Evolutionary conservation across 2,888 invertebrate genomes (phyloP).

Genomic region (Prosopocoilus inquinatus): DNA sequence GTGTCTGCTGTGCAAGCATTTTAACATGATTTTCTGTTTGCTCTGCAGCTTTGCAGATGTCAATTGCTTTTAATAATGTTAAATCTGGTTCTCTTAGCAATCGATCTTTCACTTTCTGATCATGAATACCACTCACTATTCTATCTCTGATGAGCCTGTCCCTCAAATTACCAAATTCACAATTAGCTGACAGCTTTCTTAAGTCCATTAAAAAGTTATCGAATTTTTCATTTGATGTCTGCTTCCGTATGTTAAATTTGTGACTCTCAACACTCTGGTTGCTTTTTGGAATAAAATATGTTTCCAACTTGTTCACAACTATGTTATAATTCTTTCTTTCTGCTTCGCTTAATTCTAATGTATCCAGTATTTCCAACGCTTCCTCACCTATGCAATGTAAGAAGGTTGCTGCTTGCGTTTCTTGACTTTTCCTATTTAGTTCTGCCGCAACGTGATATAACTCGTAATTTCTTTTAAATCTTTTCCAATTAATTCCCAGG

Average conservation of each 20-base stretch:
- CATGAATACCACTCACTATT: conserved; percentile 20
- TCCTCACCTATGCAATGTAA: conserved; percentile 23
- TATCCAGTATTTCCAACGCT: conserved; percentile 20
- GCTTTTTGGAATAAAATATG: conserved; percentile 19
- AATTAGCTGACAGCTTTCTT: conserved; percentile 8
- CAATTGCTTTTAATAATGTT: conserved; percentile 8
- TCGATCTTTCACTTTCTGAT: conserved; percentile 12
- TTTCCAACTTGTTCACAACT: conserved; percentile 18
- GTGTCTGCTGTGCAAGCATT: too few relatives aligned
- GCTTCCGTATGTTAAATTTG: conserved; percentile 15
- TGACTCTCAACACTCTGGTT: conserved; percentile 13
- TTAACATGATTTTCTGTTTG: conserved; percentile 6
- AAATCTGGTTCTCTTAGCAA: conserved; percentile 15
- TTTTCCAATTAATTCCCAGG: conserved; percentile 21
- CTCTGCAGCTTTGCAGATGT: conserved; percentile 18
- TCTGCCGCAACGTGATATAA: conserved; percentile 13
- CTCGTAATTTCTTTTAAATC: conserved; percentile 15
- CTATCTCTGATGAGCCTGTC: conserved; percentile 24
- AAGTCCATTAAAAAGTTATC: conserved; percentile 12
- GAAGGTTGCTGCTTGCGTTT: conserved; percentile 20
- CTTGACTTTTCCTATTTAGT: background rate
- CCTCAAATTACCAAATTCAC: conserved; percentile 21
- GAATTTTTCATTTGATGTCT: conserved; percentile 10
- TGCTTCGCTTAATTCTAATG: conserved; percentile 17
- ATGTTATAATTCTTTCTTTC: conserved; percentile 7